These are phyloP conservation scores for Ranitomeya variabilis DNA, from an alignment of 2,113 vertebrate genomes.

Conservation along the genomic window DNA sequence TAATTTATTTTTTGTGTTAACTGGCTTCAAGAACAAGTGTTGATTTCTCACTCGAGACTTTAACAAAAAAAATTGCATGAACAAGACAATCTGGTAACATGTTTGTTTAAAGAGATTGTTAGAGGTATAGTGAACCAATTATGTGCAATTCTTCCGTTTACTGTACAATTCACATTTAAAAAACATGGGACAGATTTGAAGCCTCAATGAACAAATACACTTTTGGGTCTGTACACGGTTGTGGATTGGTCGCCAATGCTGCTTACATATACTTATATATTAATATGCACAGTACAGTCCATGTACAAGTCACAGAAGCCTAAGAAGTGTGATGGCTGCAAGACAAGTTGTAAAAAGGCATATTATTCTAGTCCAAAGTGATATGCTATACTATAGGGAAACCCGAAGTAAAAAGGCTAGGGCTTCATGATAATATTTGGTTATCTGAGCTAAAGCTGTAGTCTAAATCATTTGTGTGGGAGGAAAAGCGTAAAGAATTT, in stretches of 20 bases:
- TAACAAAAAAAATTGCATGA: not conserved
- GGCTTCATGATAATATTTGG: not conserved
- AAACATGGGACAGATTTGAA: not conserved
- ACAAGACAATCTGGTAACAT: not conserved
- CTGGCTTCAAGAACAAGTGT: constrained; percentile 19
- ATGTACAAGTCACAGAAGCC: not conserved
- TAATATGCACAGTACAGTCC: constrained; percentile 7
- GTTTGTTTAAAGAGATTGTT: not conserved
- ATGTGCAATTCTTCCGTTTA: constrained; percentile 9
- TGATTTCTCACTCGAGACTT: not conserved
- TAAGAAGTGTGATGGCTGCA: not conserved
- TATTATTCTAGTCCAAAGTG: not conserved
- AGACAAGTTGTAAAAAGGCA: constrained; percentile 20
- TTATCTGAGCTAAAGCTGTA: not conserved
- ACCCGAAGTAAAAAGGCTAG: not conserved
- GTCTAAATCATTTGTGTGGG: not conserved
- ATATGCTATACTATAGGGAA: not conserved
- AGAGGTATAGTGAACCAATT: not conserved
- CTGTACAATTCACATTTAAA: not conserved
- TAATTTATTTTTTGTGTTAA: not conserved
- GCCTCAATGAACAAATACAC: constrained; percentile 47
- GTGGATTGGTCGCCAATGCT: constrained; percentile 8
- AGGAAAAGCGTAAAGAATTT: not conserved
- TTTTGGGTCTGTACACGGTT: not conserved
- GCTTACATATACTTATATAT: not conserved